Conservation (phyloP, 2,888 invertebrate genomes). For the Thera obeliscata region DNA sequence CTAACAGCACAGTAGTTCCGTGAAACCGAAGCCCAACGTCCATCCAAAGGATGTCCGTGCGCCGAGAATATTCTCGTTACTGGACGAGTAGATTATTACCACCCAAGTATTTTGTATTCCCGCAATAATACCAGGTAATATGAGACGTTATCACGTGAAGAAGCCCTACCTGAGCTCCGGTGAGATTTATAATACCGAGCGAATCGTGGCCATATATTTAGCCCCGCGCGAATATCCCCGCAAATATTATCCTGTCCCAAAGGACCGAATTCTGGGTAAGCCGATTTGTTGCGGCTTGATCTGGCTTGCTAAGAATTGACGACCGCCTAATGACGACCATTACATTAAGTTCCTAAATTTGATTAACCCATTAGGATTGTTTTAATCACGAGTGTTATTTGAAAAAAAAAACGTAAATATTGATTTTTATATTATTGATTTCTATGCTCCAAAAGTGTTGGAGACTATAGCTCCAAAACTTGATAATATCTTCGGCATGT, state of each 20-base stretch:
- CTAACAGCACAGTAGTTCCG: too few species aligned
- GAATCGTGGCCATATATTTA: constrained; percentile 7
- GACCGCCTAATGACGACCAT: background rate
- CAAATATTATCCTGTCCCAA: constrained; percentile 27
- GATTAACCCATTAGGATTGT: background rate
- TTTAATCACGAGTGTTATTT: too few species aligned
- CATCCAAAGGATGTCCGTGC: too few species aligned
- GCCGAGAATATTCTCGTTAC: too few species aligned
- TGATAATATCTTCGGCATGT: too few species aligned
- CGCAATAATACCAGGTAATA: background rate
- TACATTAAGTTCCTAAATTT: background rate
- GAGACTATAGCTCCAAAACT: too few species aligned
- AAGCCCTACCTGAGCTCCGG: constrained; percentile 11
- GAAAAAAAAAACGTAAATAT: too few species aligned
- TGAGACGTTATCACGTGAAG: constrained; percentile 10
- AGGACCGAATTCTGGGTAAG: constrained; percentile 22
- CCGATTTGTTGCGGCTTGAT: constrained; percentile 24
- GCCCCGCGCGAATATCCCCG: constrained; percentile 10
- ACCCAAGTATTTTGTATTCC: background rate
- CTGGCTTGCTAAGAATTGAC: background rate
- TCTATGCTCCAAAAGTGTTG: too few species aligned
- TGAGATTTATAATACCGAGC: constrained; percentile 20
- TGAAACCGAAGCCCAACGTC: too few species aligned
- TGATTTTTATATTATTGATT: too few species aligned
- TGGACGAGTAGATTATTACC: too few species aligned